Evolutionary conservation across 2,797 vertebrate species (phyloP).

Genomic region (Emys orbicularis): DNA sequence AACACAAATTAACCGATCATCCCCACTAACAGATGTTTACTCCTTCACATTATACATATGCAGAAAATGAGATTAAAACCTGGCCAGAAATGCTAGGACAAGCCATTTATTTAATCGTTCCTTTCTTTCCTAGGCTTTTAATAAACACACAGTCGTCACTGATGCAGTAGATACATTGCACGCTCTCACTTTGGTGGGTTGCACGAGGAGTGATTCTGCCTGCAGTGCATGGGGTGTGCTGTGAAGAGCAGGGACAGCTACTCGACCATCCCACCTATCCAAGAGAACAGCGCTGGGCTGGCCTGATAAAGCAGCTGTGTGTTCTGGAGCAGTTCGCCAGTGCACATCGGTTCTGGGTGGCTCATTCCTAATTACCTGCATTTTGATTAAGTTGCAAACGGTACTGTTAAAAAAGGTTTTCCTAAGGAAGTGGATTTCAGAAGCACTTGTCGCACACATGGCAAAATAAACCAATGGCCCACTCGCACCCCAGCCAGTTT

Average conservation of each 20-base stretch:
- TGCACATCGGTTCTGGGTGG: slow-evolving; percentile 76
- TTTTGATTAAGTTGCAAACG: slow-evolving; percentile 76
- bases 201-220: background rate
- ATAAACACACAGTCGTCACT: background rate
- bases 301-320: slow-evolving; percentile 63
- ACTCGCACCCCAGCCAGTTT: background rate
- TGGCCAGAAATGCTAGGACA: fast-evolving
- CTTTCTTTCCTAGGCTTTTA: background rate
- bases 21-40: background rate
- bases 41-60: fast-evolving
- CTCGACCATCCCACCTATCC: slow-evolving; percentile 26
- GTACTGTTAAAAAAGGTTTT: slow-evolving; percentile 67
- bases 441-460: slow-evolving; percentile 55
- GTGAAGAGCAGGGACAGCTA: slow-evolving; percentile 19
- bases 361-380: slow-evolving; percentile 73
- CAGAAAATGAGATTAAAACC: background rate
- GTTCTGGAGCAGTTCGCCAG: slow-evolving; percentile 38
- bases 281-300: slow-evolving; percentile 48
- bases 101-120: background rate
- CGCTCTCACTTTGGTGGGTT: background rate
- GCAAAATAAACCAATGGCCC: slow-evolving; percentile 54
- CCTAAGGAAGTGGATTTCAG: slow-evolving; percentile 52
- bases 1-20: background rate
- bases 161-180: too few relatives aligned
- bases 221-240: background rate